Conservation (phyloP, 1,140 invertebrate genomes). For the Drosophila rhopaloa region DNA sequence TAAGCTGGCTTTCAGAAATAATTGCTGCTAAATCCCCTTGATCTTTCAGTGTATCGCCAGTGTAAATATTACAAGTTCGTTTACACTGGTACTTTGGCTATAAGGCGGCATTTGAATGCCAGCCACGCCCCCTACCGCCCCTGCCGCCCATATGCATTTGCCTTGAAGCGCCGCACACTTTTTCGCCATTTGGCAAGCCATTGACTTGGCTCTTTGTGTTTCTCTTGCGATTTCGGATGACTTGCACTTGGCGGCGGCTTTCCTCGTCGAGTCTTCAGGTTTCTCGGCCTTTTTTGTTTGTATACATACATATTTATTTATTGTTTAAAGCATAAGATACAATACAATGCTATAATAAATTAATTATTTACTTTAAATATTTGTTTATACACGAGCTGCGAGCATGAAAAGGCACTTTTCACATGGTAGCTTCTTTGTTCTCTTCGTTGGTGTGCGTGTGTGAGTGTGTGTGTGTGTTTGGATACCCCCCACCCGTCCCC, state of each 20-base stretch:
- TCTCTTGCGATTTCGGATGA: conserved; percentile 5
- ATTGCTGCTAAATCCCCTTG: too few species aligned
- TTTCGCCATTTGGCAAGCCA: conserved; percentile 6
- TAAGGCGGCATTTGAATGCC: background rate
- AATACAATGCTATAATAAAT: conserved; percentile 62
- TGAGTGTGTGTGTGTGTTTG: conserved; percentile 1
- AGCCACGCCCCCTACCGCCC: background rate
- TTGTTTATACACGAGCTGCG: conserved; percentile 57
- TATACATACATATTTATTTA: conserved; percentile 44
- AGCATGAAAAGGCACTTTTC: conserved; percentile 38
- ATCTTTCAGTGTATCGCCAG: too few species aligned
- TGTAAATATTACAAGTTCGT: too few species aligned
- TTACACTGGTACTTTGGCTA: too few species aligned
- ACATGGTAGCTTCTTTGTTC: conserved; percentile 51
- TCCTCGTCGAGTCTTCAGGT: background rate
- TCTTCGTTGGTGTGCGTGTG: conserved; percentile 5
- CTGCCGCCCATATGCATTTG: background rate
- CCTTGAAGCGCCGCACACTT: background rate
- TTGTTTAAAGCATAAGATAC: conserved; percentile 56
- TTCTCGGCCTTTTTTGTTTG: conserved; percentile 1
- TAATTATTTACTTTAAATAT: conserved; percentile 62
- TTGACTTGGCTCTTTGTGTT: background rate
- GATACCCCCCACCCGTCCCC: conserved; percentile 13
- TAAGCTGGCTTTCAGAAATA: too few species aligned
- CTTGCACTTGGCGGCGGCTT: conserved; percentile 35